These are phyloP conservation scores for Rhamphomyia laevipes DNA, from an alignment of 2,888 invertebrate species.

Conservation along the genomic window DNA sequence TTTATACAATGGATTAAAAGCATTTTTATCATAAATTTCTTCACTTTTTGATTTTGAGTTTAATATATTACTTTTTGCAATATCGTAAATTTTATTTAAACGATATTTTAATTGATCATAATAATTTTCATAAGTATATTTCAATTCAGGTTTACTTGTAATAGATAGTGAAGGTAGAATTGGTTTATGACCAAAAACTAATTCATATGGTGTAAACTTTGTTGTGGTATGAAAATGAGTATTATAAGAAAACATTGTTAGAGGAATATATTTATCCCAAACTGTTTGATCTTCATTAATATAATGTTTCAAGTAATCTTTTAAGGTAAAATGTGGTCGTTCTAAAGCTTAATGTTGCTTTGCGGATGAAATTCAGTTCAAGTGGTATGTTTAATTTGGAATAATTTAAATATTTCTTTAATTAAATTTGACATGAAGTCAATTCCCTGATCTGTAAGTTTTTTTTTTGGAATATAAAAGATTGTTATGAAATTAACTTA, in stretches of 20 bases:
- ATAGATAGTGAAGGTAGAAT: slow-evolving; percentile 6
- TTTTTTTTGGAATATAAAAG: slow-evolving; percentile 6
- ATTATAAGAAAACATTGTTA: slow-evolving; percentile 6
- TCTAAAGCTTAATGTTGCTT: slow-evolving; percentile 18
- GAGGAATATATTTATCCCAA: slow-evolving; percentile 2
- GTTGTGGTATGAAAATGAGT: slow-evolving; percentile 2
- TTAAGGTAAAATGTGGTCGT: slow-evolving; percentile 23
- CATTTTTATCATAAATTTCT: slow-evolving; percentile 4
- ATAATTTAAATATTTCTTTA: slow-evolving; percentile 20
- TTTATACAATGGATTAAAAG: slow-evolving; percentile 3
- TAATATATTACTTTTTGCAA: slow-evolving; percentile 8
- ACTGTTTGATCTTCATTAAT: slow-evolving; percentile 3
- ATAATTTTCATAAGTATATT: slow-evolving; percentile 9
- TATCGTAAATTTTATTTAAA: slow-evolving; percentile 6
- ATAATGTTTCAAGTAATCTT: slow-evolving; percentile 25
- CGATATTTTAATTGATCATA: slow-evolving; percentile 9
- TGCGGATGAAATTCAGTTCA: slow-evolving; percentile 19
- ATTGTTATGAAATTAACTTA: slow-evolving; percentile 4
- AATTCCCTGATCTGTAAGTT: slow-evolving; percentile 8
- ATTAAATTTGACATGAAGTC: slow-evolving; percentile 19
- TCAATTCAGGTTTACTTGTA: slow-evolving; percentile 3
- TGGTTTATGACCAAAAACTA: slow-evolving; percentile 9
- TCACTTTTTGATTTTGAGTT: slow-evolving; percentile 7
- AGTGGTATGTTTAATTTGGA: slow-evolving; percentile 23
- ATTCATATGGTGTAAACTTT: slow-evolving; percentile 8